Evolutionary conservation across 2,888 invertebrate genomes (phyloP), one percentile per base, ranked within the genome.

Genomic region (Limulus polyphemus): DNA sequence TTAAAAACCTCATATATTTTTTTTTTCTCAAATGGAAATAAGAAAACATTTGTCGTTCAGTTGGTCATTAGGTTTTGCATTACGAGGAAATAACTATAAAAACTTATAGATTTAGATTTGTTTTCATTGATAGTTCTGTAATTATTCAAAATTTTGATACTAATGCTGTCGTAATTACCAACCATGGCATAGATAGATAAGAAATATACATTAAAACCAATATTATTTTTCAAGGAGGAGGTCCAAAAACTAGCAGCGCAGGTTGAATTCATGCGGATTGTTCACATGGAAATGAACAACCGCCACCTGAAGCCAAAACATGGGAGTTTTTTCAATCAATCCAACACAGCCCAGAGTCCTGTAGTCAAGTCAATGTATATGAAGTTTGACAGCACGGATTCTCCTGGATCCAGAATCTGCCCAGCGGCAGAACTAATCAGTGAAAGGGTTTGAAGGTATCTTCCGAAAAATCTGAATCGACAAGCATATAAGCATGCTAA

Each of bases 231-330:
- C 9, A 75, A 90, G 89, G 91, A 92, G 75, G 90, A 92, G 78
- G 86, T 92, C 49, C 91, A 91, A 73, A 91, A 90, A 75, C 78
- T 92, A 68, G 91, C 91, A 0, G 88, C 89, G 46, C 90, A 91
- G 77, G 90, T 92, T 70, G 91, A 92, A 76, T 89, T 89, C 77
- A 90, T 91, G 89, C 90, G 90, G 79, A 90, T 90, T 76, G 90
- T 91, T 17, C 88, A 90, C 73, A 91, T 92, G 91, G 89, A 90
- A 77, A 85, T 89, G 81, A 88, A 91, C 79, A 92, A 92, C 77
- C 81, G 90, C 10, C 91, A 91, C 76, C 78, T 92, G 70, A 87
- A 89, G 71, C 89, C 89, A 4, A 68, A 69, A 56, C 65, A 67
- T 48, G 62, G 62, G 2, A 62, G 65, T 17, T 64, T 65, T 56